Evolutionary conservation across 2,797 vertebrate species (phyloP), one percentile per base, ranked within the genome.

Genomic region (Gadopsis marmoratus): DNA sequence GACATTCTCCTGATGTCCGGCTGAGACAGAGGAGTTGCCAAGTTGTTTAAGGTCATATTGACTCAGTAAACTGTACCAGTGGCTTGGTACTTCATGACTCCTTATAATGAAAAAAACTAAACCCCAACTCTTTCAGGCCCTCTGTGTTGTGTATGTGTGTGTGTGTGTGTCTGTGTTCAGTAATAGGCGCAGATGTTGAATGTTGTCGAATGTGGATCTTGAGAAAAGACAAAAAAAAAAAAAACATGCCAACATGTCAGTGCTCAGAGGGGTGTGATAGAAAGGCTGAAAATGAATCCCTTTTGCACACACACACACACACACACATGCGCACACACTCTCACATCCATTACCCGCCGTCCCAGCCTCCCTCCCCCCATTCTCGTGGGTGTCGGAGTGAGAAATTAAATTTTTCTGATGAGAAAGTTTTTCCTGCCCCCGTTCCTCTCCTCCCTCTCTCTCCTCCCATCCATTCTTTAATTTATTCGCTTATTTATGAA

Each of bases 391-490:
- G 95, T 94, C 94, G 91, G 93, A 95, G 94, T 96, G 95, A 95
- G 94, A 96, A 96, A 96, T 96, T 95, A 94, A 94, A 94, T 93
- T 95, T 95, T 95, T 94, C 94, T 94, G 94, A 96, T 95, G 94
- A 95, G 93, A 94, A 95, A 93, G 88, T 94, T 95, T 93, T 93
- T 92, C 89, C 91, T 89, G 74, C 85, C 88, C 83, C 89, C 78
- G 61, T 87, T 89, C 89, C 91, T 86, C 87, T 84, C 89, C 87
- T 89, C 89, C 79, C 78, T 86, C 85, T 81, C 88, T 88, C 89
- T 88, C 93, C 92, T 92, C 89, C 92, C 90, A 87, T 93, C 90
- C 91, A 84, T 86, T 92, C 91, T 91, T 92, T 95, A 95, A 96
- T 95, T 91, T 95, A 95, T 95, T 95, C 84, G 88, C 92, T 94